These are phyloP conservation scores for Anas platyrhynchos DNA, from an alignment of 2,113 vertebrate species.

Conservation along the genomic window DNA sequence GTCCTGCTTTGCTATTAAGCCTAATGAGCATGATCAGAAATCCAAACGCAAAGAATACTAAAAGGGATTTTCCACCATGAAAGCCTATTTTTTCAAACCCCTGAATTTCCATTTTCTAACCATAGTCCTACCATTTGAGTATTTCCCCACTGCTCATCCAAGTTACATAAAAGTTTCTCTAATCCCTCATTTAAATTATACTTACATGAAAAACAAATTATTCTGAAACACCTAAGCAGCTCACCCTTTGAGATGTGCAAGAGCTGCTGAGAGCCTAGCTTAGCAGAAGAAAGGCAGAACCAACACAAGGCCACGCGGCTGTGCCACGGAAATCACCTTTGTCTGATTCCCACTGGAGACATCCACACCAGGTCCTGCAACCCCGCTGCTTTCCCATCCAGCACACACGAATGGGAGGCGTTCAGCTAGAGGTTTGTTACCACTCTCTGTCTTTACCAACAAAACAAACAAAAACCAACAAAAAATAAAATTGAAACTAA, in stretches of 20 bases:
- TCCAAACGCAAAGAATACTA: not conserved
- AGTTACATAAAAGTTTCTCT: not conserved
- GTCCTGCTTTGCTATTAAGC: not conserved
- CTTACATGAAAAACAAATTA: not conserved
- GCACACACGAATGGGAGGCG: fast-evolving
- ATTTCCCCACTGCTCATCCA: not conserved
- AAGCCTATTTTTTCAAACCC: not conserved
- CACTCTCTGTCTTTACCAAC: not conserved
- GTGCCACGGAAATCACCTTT: not conserved
- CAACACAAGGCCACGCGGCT: not conserved
- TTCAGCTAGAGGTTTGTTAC: not conserved
- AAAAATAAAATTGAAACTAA: not conserved
- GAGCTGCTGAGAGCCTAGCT: not conserved
- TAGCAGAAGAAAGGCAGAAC: not conserved
- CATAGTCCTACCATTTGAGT: not conserved
- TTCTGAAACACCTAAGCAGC: not conserved
- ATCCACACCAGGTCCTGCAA: not conserved
- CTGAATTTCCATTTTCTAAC: not conserved
- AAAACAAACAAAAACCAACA: not conserved
- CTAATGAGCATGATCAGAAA: not conserved
- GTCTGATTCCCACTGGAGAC: not conserved
- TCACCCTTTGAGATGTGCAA: not conserved
- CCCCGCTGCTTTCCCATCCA: not conserved
- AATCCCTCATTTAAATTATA: not conserved
- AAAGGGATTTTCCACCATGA: not conserved